Evolutionary conservation across 2,888 invertebrate genomes (phyloP), one percentile per base, ranked within the genome.

Genomic region (Cheilosia scutellata): DNA sequence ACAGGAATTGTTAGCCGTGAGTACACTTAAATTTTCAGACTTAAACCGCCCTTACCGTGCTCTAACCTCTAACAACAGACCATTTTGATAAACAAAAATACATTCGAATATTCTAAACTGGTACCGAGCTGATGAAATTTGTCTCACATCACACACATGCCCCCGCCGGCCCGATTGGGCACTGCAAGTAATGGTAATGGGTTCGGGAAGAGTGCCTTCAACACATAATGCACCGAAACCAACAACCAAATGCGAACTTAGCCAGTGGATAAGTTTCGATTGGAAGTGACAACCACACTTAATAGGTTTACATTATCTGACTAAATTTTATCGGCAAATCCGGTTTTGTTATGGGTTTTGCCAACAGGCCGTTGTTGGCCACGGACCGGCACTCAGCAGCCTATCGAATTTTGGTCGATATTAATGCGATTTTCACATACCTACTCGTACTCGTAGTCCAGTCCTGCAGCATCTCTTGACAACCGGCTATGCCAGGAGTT

Each of bases 211-310:
- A 55, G 53, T 47, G 53, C 63, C 76, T 75, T 82, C 75, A 83
- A 58, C 77, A 72, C 63, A 51, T 65, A 44, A 53, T 77, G 66
- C 72, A 68, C 53, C 66, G 37, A 76, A 68, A 70, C 42, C 82
- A 20, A 62, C 68, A 53, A 31, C 53, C 51, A 49, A 58, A 71
- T 55, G 60, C 53, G 29, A 78, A 78, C 70, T 57, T 74, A 58
- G 58, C 63, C 75, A 51, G 65, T 49, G 84, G 75, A 84, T 71
- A 66, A 71, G 75, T 66, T 80, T 75, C 84, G 80, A 80, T 79
- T 79, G 80, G 70, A 65, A 76, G 84, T 84, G 84, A 84, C 79
- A 84, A 84, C 84, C 84, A 66, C 84, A 80, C 80, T 58, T 80
- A 84, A 84, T 80, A 71, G 75, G 75, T 75, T 83, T 70, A 80